These are phyloP conservation scores for Nebria ingens DNA, from an alignment of 1,140 invertebrate genomes.

Conservation along the genomic window DNA sequence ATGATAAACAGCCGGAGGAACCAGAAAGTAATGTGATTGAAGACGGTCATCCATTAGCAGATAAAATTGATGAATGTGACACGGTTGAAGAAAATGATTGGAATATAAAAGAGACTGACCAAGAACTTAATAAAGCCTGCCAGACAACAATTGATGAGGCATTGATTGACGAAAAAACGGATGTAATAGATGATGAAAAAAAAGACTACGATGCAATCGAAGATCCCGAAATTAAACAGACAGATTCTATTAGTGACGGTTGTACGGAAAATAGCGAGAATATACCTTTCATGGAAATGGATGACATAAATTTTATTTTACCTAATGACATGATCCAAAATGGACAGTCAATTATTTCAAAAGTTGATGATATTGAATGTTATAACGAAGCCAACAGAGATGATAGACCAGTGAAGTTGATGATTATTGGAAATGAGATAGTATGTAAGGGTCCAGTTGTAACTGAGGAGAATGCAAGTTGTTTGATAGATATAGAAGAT, in stretches of 20 bases:
- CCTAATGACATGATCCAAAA: slow-evolving; percentile 23
- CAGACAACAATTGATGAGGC: slow-evolving; percentile 7
- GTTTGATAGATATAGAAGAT: slow-evolving; percentile 18
- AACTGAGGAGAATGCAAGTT: slow-evolving; percentile 15
- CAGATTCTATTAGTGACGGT: neutral
- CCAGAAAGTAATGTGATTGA: neutral
- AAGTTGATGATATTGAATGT: slow-evolving; percentile 26
- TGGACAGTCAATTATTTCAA: slow-evolving; percentile 22
- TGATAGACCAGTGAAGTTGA: slow-evolving; percentile 23
- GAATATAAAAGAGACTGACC: neutral
- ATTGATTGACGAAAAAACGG: neutral
- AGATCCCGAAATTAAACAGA: neutral
- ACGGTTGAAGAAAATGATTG: no score
- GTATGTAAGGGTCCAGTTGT: slow-evolving; percentile 4
- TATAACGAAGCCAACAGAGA: slow-evolving; percentile 10
- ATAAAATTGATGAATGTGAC: neutral
- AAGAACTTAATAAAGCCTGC: slow-evolving; percentile 7
- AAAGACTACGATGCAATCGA: slow-evolving; percentile 14
- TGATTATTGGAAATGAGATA: slow-evolving; percentile 22
- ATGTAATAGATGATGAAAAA: slow-evolving; percentile 8
- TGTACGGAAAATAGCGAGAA: neutral
- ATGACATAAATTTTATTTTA: slow-evolving; percentile 25
- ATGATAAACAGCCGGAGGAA: no score
- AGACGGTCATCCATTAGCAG: neutral
- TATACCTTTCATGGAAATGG: slow-evolving; percentile 24